phyloP scores from a whole-genome alignment of 1,140 invertebrate genomes.

The Drosophila leontia region DNA sequence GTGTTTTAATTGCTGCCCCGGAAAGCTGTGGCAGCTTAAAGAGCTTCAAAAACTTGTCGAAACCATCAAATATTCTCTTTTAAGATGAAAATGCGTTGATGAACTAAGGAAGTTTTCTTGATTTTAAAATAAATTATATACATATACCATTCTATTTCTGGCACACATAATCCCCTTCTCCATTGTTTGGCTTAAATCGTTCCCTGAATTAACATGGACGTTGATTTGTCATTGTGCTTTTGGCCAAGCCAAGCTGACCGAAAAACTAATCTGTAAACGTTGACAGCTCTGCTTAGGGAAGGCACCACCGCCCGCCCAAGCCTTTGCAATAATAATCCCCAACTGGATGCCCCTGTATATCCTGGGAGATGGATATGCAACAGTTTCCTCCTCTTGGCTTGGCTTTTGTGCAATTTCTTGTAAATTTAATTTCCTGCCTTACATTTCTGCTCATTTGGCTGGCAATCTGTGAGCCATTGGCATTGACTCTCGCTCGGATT shows the following conservation, averaged over 20 bases:
- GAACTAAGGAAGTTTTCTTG: background rate
- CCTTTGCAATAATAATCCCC: constrained; percentile 39
- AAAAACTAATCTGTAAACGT: constrained; percentile 43
- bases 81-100: background rate
- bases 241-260: constrained; percentile 6
- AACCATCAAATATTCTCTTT: constrained; percentile 27
- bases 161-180: background rate
- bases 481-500: constrained; percentile 50
- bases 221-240: constrained; percentile 22
- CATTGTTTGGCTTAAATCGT: constrained; percentile 17
- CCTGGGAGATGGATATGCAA: constrained; percentile 49
- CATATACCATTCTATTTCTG: background rate
- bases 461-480: constrained; percentile 42
- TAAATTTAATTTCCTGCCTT: constrained; percentile 80
- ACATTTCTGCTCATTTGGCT: constrained; percentile 51
- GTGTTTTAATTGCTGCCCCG: constrained; percentile 25
- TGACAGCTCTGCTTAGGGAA: constrained; percentile 33
- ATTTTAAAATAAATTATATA: background rate
- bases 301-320: background rate
- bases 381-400: constrained; percentile 36
- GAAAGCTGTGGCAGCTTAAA: constrained; percentile 28
- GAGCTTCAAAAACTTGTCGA: constrained; percentile 4
- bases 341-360: constrained; percentile 22
- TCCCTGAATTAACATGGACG: constrained; percentile 12
- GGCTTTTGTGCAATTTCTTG: constrained; percentile 64